phyloP scores from a whole-genome alignment of 30 jellyfish, hydroid and myxozoan species.

The Turritopsis rubra region DNA sequence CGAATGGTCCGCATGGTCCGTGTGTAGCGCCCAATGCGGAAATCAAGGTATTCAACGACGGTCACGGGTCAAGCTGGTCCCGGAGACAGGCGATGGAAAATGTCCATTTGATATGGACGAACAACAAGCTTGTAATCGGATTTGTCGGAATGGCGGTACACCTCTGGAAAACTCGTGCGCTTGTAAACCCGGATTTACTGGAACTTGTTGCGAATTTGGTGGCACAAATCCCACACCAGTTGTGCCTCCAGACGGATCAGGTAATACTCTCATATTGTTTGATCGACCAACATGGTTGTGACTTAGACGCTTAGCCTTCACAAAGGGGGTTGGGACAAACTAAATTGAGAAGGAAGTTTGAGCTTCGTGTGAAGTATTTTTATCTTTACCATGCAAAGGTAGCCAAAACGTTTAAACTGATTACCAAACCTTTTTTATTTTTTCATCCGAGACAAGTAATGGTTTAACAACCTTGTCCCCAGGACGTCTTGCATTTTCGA shows the following conservation, averaged over 20 bases:
- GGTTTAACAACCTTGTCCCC: no score
- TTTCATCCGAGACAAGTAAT: no score
- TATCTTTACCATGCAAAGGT: no score
- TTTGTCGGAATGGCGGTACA: slow-evolving; percentile 17
- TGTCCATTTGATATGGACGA: slow-evolving; percentile 16
- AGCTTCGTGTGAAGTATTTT: no score
- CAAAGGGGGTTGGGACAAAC: no score
- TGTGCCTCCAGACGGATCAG: slow-evolving; percentile 3
- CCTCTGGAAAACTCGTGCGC: neutral
- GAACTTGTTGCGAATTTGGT: slow-evolving; percentile 20
- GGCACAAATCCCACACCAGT: neutral
- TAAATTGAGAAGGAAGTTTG: no score
- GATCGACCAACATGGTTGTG: neutral
- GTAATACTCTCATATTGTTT: neutral
- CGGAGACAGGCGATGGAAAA: neutral
- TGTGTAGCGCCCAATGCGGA: slow-evolving; percentile 30
- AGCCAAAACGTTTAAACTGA: no score
- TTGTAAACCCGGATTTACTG: slow-evolving; percentile 6
- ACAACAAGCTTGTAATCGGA: slow-evolving; percentile 16
- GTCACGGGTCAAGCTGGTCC: slow-evolving; percentile 1
- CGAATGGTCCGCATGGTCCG: slow-evolving; percentile 24
- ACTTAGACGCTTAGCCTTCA: neutral
- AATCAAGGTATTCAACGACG: slow-evolving; percentile 19
- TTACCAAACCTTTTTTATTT: no score
- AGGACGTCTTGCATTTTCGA: no score